These are phyloP conservation scores for Penelope pileata DNA, from an alignment of 2,113 vertebrate genomes.

Conservation along the genomic window DNA sequence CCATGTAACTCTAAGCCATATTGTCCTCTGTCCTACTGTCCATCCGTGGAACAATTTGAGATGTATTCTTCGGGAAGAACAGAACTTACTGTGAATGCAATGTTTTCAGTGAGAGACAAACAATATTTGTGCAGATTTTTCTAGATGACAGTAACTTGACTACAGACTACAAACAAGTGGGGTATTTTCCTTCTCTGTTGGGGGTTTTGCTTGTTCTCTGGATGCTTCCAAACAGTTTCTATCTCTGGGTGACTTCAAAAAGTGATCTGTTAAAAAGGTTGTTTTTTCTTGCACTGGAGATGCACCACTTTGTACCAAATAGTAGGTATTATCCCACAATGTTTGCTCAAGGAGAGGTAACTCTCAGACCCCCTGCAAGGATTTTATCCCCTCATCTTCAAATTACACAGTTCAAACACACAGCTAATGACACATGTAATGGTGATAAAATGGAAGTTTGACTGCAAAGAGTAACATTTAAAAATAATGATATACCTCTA, in stretches of 20 bases:
- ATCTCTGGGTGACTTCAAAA: not conserved
- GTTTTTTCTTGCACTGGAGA: not conserved
- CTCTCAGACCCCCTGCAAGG: not conserved
- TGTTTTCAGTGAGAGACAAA: not conserved
- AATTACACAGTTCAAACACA: not conserved
- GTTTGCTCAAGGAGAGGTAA: not conserved
- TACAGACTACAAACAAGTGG: not conserved
- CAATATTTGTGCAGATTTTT: not conserved
- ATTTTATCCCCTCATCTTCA: conserved; percentile 34
- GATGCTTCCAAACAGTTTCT: not conserved
- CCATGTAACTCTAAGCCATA: not conserved
- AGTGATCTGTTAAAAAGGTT: not conserved
- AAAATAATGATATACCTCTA: conserved; percentile 62
- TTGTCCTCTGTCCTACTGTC: not conserved
- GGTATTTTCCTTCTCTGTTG: not conserved
- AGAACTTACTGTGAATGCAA: not conserved
- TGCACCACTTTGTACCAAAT: not conserved
- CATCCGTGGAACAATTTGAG: not conserved
- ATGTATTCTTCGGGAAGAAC: not conserved
- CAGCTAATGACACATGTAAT: conserved; percentile 3
- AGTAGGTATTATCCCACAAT: conserved; percentile 14
- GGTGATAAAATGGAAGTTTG: conserved; percentile 27
- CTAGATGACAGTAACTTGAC: not conserved
- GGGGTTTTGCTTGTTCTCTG: not conserved
- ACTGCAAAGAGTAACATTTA: conserved; percentile 33